These are phyloP conservation scores for Melieria crassipennis DNA, from an alignment of 2,888 invertebrate species.

Conservation along the genomic window DNA sequence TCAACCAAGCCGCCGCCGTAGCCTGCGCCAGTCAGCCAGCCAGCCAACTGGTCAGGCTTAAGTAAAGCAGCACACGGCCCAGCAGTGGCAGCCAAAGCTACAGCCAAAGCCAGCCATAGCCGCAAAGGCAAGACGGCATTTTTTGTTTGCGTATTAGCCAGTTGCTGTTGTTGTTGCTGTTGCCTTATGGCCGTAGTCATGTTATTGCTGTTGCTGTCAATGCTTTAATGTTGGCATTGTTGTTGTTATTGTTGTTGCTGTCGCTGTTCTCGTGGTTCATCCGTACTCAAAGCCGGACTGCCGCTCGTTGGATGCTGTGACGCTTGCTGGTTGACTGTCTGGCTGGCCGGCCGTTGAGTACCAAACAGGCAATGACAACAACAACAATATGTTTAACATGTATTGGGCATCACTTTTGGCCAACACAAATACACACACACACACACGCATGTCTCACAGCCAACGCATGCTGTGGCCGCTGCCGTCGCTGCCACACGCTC, in stretches of 20 bases:
- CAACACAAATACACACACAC: no score
- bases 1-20: conserved; percentile 37
- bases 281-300: not conserved
- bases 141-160: no score
- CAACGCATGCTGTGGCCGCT: no score
- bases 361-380: conserved; percentile 14
- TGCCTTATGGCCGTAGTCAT: no score
- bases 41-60: conserved; percentile 36
- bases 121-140: not conserved
- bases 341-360: conserved; percentile 4
- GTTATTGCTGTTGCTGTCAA: no score
- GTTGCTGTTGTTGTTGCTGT: no score
- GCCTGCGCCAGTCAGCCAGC: conserved; percentile 33
- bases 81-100: conserved; percentile 12
- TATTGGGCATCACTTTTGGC: no score
- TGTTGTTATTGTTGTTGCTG: conserved; percentile 2
- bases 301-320: not conserved
- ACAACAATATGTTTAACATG: no score
- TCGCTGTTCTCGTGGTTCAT: not conserved
- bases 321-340: not conserved
- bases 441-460: no score
- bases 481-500: no score
- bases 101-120: conserved; percentile 1
- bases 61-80: not conserved
- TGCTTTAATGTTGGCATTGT: no score